These are phyloP conservation scores for Coregonus sp. DNA, from an alignment of 2,797 vertebrate genomes.

Conservation along the genomic window DNA sequence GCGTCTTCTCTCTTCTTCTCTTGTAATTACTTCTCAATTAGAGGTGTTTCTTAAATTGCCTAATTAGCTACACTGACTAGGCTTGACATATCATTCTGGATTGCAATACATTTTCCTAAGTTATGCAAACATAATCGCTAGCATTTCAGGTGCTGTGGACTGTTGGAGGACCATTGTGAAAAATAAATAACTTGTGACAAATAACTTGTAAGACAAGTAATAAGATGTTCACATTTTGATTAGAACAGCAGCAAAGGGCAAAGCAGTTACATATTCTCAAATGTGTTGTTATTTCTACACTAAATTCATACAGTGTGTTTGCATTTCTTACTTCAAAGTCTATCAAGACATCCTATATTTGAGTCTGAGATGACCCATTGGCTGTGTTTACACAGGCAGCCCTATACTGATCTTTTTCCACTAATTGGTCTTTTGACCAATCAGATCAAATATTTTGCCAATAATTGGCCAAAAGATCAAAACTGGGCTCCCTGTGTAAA, in stretches of 20 bases:
- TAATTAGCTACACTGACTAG: conserved; percentile 60
- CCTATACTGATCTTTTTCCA: too few relatives aligned
- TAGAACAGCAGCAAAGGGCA: background rate
- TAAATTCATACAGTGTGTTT: too few relatives aligned
- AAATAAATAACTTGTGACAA: conserved; percentile 5
- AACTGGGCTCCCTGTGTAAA: too few relatives aligned
- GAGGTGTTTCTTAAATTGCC: conserved; percentile 65
- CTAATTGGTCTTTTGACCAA: too few relatives aligned
- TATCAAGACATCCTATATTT: too few relatives aligned
- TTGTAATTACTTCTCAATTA: conserved; percentile 66
- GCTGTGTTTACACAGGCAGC: too few relatives aligned
- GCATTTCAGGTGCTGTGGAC: conserved; percentile 27
- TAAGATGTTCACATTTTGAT: background rate
- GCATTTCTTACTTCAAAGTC: too few relatives aligned
- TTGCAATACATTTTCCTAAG: conserved; percentile 40
- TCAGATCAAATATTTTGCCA: too few relatives aligned
- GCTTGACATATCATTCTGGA: conserved; percentile 64
- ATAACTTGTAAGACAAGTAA: background rate
- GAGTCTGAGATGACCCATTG: too few relatives aligned
- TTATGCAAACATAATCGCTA: conserved; percentile 50
- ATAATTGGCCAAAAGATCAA: too few relatives aligned
- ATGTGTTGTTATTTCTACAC: too few relatives aligned
- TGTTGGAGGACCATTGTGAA: conserved; percentile 31
- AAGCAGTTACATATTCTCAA: background rate
- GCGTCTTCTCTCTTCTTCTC: conserved; percentile 22